Conservation (phyloP, 1,140 invertebrate genomes). For the Druon quercuslanigerum region DNA sequence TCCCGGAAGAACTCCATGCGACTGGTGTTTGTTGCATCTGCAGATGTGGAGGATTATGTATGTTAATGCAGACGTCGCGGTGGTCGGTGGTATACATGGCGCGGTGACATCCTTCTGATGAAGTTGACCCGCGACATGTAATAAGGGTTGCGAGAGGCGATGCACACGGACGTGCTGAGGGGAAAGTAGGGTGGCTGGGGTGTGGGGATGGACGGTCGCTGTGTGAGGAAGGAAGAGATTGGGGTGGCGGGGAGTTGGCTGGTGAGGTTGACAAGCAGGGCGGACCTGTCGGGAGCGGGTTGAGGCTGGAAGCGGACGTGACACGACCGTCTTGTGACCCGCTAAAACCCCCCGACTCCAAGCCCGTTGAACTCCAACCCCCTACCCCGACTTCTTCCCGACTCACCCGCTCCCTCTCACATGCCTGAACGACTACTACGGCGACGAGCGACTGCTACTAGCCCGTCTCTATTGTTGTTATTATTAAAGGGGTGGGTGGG, state of each 20-base stretch:
- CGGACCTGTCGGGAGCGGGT: constrained; percentile 64
- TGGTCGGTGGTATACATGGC: constrained; percentile 53
- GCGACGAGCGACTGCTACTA: constrained; percentile 63
- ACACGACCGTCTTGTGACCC: constrained; percentile 73
- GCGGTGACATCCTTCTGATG: constrained; percentile 67
- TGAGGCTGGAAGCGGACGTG: constrained; percentile 70
- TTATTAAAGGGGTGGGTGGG: constrained; percentile 70
- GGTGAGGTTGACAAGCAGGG: constrained; percentile 63
- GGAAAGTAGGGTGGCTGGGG: constrained; percentile 35
- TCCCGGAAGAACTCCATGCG: not conserved
- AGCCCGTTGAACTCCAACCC: constrained; percentile 42
- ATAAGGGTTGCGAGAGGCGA: constrained; percentile 68
- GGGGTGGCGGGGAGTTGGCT: constrained; percentile 22
- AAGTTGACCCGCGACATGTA: constrained; percentile 73
- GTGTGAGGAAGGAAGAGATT: constrained; percentile 39
- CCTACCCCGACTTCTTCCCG: constrained; percentile 35
- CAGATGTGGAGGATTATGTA: constrained; percentile 51
- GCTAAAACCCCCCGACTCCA: constrained; percentile 51
- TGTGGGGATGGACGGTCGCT: constrained; percentile 43
- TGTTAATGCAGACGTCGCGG: constrained; percentile 62
- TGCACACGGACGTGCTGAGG: constrained; percentile 48
- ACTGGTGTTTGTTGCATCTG: not conserved
- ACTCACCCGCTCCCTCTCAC: constrained; percentile 45
- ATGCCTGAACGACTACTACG: constrained; percentile 55
- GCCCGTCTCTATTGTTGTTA: constrained; percentile 73